Evolutionary conservation across 2,888 invertebrate genomes (phyloP).

Genomic region (Lepidochrysops patricia): DNA sequence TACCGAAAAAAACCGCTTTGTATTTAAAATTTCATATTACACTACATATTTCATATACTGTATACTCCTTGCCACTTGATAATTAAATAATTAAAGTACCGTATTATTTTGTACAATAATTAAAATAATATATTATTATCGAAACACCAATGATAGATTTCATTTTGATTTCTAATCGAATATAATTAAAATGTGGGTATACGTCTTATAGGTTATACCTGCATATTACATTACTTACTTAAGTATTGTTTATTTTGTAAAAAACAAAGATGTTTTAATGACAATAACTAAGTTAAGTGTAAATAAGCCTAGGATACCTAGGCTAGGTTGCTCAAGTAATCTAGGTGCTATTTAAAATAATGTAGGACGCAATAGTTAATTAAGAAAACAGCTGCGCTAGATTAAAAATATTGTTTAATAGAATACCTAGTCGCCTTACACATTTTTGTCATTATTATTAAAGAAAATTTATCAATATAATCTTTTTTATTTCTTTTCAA

Average conservation of each 20-base stretch:
- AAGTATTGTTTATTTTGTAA: neutral
- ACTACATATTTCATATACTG: neutral
- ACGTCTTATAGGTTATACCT: too few relatives aligned
- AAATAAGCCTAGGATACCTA: neutral
- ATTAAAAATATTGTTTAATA: neutral
- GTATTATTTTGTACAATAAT: too few relatives aligned
- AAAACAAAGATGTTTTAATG: neutral
- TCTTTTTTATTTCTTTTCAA: neutral
- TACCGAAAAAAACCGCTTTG: too few relatives aligned
- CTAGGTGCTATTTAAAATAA: slow-evolving; percentile 10
- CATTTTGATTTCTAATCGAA: too few relatives aligned
- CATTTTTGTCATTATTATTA: slow-evolving; percentile 11
- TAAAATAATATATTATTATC: too few relatives aligned
- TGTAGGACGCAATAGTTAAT: neutral
- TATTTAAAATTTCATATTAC: too few relatives aligned
- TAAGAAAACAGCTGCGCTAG: neutral
- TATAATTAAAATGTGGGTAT: too few relatives aligned
- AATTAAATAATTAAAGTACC: too few relatives aligned
- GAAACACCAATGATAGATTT: too few relatives aligned
- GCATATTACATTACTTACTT: neutral
- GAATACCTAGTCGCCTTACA: slow-evolving; percentile 11
- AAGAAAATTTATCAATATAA: neutral
- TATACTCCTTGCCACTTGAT: neutral
- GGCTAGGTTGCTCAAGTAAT: neutral
- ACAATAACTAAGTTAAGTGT: neutral